These are phyloP conservation scores for Metaphire vulgaris DNA, from an alignment of 1,140 invertebrate genomes.

Conservation along the genomic window DNA sequence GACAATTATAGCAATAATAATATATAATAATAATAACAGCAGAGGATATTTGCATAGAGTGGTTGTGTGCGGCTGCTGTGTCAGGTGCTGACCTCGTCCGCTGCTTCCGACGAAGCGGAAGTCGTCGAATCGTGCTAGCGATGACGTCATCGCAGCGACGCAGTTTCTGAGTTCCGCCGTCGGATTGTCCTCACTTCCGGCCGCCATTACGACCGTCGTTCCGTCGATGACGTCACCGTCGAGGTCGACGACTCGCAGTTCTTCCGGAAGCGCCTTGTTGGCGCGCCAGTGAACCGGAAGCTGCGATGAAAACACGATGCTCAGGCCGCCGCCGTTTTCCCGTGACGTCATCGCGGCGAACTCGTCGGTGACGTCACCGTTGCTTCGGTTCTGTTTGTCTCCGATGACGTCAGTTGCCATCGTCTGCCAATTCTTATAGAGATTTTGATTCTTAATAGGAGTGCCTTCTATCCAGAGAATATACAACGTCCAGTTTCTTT, in stretches of 20 bases:
- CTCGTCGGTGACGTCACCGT: no score
- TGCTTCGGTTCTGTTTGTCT: no score
- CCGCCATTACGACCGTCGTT: constrained; percentile 82
- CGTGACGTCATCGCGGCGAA: no score
- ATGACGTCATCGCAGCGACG: constrained; percentile 91
- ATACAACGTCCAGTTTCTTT: no score
- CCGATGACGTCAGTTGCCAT: no score
- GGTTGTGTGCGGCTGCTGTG: no score
- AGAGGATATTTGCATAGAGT: neutral
- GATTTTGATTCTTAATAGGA: no score
- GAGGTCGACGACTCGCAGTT: constrained; percentile 49
- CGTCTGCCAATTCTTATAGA: no score
- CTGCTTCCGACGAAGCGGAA: constrained; percentile 90
- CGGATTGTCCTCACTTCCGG: constrained; percentile 95
- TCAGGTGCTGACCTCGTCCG: constrained; percentile 69
- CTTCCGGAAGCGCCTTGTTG: constrained; percentile 30
- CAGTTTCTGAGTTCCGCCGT: constrained; percentile 87
- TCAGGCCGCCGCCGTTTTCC: constrained; percentile 66
- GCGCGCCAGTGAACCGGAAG: constrained; percentile 80
- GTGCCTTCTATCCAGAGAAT: no score
- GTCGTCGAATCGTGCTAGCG: constrained; percentile 94
- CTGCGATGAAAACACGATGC: constrained; percentile 80
- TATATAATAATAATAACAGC: no score
- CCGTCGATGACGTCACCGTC: constrained; percentile 88
- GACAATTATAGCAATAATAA: no score